Evolutionary conservation across 2,888 invertebrate genomes (phyloP).

Genomic region (Amphipyra berbera): DNA sequence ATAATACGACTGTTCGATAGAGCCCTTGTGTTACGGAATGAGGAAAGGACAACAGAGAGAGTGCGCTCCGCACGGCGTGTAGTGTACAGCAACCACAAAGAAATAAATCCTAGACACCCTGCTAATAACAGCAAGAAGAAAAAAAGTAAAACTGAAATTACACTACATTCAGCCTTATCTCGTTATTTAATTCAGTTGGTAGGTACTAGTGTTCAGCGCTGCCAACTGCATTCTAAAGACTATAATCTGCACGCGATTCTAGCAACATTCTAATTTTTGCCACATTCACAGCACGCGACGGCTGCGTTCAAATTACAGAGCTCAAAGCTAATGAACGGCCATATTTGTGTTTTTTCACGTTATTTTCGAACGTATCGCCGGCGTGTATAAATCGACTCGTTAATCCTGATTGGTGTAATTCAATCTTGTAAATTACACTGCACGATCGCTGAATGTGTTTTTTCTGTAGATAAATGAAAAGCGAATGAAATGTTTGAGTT

Average conservation of each 20-base stretch:
- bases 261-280: conserved; percentile 63
- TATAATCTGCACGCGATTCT: conserved; percentile 64
- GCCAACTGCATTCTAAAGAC: conserved; percentile 55
- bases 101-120: conserved; percentile 11
- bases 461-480: conserved; percentile 43
- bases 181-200: conserved; percentile 54
- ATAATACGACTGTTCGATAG: no score
- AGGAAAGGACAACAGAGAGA: no score
- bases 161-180: conserved; percentile 46
- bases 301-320: conserved; percentile 57
- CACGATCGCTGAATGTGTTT: conserved; percentile 44
- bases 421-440: conserved; percentile 60
- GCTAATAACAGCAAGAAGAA: conserved; percentile 8
- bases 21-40: no score
- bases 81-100: conserved; percentile 6
- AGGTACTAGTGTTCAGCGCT: conserved; percentile 34
- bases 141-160: conserved; percentile 32
- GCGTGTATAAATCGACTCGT: conserved; percentile 58
- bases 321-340: conserved; percentile 61
- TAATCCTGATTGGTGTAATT: conserved; percentile 63
- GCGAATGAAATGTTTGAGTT: conserved; percentile 27
- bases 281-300: conserved; percentile 54
- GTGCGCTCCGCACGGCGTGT: neutral
- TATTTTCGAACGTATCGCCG: conserved; percentile 47
- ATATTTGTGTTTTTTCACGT: conserved; percentile 54